phyloP scores from a whole-genome alignment of 1,140 invertebrate genomes.

The Drosophila mayri region DNA sequence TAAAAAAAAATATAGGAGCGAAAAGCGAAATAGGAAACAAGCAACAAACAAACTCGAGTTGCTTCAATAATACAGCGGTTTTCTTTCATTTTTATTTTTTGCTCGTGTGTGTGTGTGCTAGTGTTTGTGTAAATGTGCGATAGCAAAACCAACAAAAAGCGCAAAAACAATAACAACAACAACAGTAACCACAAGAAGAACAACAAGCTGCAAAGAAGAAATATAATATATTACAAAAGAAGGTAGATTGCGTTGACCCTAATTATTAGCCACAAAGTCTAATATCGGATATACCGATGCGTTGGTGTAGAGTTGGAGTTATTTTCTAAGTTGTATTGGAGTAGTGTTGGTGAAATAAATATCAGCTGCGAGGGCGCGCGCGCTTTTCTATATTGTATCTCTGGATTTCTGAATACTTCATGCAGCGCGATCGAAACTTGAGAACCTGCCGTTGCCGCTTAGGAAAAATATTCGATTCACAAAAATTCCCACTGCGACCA shows the following conservation, averaged over 20 bases:
- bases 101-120: conserved; percentile 7
- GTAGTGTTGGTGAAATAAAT: conserved; percentile 1
- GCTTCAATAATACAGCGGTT: conserved; percentile 21
- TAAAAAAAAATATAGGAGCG: conserved; percentile 4
- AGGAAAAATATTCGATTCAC: conserved; percentile 40
- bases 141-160: neutral
- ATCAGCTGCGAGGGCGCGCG: conserved; percentile 31
- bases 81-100: conserved; percentile 27
- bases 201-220: conserved; percentile 13
- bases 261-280: conserved; percentile 6
- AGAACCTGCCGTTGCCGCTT: conserved; percentile 7
- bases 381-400: conserved; percentile 24
- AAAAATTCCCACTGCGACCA: conserved; percentile 33
- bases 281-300: neutral
- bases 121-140: conserved; percentile 30
- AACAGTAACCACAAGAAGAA: neutral
- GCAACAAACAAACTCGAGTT: conserved; percentile 36
- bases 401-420: neutral
- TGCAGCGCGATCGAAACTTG: conserved; percentile 40
- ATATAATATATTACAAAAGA: conserved; percentile 22
- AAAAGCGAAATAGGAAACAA: conserved; percentile 1
- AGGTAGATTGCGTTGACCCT: conserved; percentile 32
- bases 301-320: neutral
- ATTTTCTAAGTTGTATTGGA: neutral
- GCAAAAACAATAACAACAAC: neutral